Evolutionary conservation across 2,113 vertebrate species (phyloP).

Genomic region (Oophaga pumilio): DNA sequence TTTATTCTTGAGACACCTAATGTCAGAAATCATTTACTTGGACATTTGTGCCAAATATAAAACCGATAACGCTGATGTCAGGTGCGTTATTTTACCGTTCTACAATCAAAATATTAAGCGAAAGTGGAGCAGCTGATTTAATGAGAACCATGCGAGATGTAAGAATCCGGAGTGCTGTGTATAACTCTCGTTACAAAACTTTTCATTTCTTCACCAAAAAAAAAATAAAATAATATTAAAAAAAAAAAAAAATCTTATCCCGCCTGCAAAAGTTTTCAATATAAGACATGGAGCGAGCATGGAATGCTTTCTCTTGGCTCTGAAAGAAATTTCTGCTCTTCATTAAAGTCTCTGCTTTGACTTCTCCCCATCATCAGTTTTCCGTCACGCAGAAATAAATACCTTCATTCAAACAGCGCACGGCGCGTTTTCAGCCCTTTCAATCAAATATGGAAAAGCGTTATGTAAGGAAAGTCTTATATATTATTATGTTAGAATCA

Average conservation of each 20-base stretch:
- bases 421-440: slow-evolving; percentile 1
- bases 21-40: too few species aligned
- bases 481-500: slow-evolving; percentile 41
- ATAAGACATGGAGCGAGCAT: slow-evolving; percentile 20
- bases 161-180: slow-evolving; percentile 7
- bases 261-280: slow-evolving; percentile 2
- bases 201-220: slow-evolving; percentile 36
- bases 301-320: slow-evolving; percentile 28
- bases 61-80: not conserved
- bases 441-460: slow-evolving; percentile 40
- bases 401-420: slow-evolving; percentile 25
- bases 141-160: slow-evolving; percentile 35
- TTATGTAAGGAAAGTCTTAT: slow-evolving; percentile 10
- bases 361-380: slow-evolving; percentile 26
- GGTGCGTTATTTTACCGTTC: not conserved
- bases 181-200: slow-evolving; percentile 27
- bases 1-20: not conserved
- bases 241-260: not conserved
- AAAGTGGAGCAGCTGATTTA: not conserved
- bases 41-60: not conserved
- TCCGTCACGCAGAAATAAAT: slow-evolving; percentile 36
- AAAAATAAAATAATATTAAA: too few species aligned
- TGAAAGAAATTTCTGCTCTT: slow-evolving; percentile 43
- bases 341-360: slow-evolving; percentile 32
- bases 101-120: slow-evolving; percentile 32